Base-by-base conservation (phyloP, 2,113 vertebrate genomes). In the Gulo gulo region DNA sequence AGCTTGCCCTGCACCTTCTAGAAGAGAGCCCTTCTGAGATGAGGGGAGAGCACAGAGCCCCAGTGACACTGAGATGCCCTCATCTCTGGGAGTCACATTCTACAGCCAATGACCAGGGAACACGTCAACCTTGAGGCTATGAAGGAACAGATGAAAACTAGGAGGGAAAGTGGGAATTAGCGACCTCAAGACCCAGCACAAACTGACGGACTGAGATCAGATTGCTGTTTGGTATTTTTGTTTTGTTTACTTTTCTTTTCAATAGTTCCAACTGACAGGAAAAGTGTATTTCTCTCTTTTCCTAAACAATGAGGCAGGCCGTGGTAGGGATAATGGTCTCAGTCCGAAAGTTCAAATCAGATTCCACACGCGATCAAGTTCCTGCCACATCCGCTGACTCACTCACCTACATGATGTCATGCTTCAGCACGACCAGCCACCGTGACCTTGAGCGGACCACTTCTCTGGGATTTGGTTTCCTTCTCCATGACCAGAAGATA, bases 31-130 rank as follows among this genome's bases (percentile, higher is more conserved):
- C 24, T 52, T 10, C 73, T 92, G 45, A 67, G 29, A 29, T 31
- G 50, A 0, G 16, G 57, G 84, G 7, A 4, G 1, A 31, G 16
- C 79, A 36, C 4, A 0, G 6, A 39, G n/a, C 36, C 31, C 7
- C 23, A 20, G 36, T 7, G 16, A 61, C 31, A 34, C 61, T 7
- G 26, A 84, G 65, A 88, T 57, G 12, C 39, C 16, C 1, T 12
- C 10, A 24, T 29, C 23, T 73, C 59, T 14, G 6, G 63, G 15
- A 39, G 23, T 31, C 29, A 20, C 9, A 6, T 10, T 50, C 61
- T 14, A 39, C 1, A 29, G 42, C 67, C 7, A 21, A 21, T 31
- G 15, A 23, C 36, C 31, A 50, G 74, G 18, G 45, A 12, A 34
- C 76, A 6, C 65, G 63, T 79, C 23, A 74, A 29, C 47, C 57